Evolutionary conservation across 1,140 invertebrate species (phyloP).

Genomic region (Wiebesia pumilae): DNA sequence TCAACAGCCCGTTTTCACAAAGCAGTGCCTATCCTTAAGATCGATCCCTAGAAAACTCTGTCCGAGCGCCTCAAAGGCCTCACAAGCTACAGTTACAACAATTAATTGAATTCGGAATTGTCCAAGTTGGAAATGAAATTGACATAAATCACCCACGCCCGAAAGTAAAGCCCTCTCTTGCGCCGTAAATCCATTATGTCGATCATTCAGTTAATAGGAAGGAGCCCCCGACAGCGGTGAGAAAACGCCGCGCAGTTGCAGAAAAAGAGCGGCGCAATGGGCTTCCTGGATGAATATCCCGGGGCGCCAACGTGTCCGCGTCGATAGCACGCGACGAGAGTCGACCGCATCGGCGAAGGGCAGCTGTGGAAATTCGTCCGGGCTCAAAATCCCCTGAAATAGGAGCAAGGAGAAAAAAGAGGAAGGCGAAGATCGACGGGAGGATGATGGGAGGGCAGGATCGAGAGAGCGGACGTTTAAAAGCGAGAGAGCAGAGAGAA

Average conservation of each 20-base stretch:
- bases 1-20: too few relatives aligned
- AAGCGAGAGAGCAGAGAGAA: constrained; percentile 21
- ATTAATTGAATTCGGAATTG: not conserved
- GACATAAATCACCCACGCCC: not conserved
- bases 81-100: not conserved
- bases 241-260: not conserved
- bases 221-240: not conserved
- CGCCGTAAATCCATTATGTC: not conserved
- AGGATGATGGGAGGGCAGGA: not conserved
- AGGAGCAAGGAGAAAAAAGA: not conserved
- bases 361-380: not conserved
- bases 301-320: not conserved
- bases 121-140: not conserved
- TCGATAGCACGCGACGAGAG: not conserved
- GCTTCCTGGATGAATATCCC: not conserved
- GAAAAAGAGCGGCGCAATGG: not conserved
- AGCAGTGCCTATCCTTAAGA: not conserved
- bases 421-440: too few relatives aligned
- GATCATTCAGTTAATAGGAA: not conserved
- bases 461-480: not conserved
- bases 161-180: not conserved
- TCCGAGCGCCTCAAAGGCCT: not conserved
- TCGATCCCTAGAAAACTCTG: not conserved
- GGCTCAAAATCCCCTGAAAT: not conserved
- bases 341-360: not conserved